Evolutionary conservation across 2,888 invertebrate genomes (phyloP), one percentile per base, ranked within the genome.

Genomic region (Acronicta psi): DNA sequence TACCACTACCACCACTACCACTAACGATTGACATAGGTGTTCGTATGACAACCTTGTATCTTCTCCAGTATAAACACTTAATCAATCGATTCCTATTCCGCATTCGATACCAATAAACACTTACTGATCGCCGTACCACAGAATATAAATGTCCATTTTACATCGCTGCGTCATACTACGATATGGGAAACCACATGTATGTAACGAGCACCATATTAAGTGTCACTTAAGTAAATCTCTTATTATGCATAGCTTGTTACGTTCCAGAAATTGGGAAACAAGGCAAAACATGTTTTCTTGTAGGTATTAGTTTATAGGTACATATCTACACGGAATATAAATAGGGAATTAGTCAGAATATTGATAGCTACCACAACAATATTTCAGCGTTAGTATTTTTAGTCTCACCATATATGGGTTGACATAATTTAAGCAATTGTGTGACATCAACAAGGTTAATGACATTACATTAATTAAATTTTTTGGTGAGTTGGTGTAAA

Each of bases 11-110:
- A n/a, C n/a, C n/a, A n/a, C n/a, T n/a, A n/a, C n/a, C n/a, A n/a
- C n/a, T n/a, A n/a, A n/a, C n/a, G n/a, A n/a, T n/a, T n/a, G n/a
- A n/a, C n/a, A n/a, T n/a, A n/a, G n/a, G n/a, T n/a, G n/a, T n/a
- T n/a, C n/a, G n/a, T n/a, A n/a, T n/a, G n/a, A n/a, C n/a, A n/a
- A n/a, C n/a, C n/a, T n/a, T n/a, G 16, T 29, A 29, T 29, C 9
- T 34, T 29, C 23, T 25, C 8, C 25, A 51, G 17, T 36, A 20
- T 38, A 17, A 44, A 36, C n/a, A n/a, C 7, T n/a, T 59, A 65
- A 71, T 69, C 14, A 59, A 37, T 38, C 61, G 18, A 69, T 73
- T 71, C 44, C 52, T 14, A 71, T 71, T 71, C 72, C 17, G 43
- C 52, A 44, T 38, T 44, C 55, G 37, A 17, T 46, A 11, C 17